These are phyloP conservation scores for Triplophysa tibetana DNA, from an alignment of 2,113 vertebrate genomes.

Conservation along the genomic window DNA sequence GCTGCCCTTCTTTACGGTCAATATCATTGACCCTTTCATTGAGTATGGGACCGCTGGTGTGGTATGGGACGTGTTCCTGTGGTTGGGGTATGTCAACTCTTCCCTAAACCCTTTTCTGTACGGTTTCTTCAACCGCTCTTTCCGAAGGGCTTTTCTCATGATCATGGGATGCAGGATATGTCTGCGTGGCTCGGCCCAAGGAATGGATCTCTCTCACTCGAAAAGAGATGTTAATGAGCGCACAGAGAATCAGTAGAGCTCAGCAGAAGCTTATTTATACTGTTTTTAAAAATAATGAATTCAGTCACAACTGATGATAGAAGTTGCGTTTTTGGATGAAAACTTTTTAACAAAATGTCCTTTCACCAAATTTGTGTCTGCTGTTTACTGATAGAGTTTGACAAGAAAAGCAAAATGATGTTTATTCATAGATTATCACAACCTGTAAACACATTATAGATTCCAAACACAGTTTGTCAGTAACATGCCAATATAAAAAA, in stretches of 20 bases:
- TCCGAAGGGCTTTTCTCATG: slow-evolving; percentile 75
- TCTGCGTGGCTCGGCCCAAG: slow-evolving; percentile 62
- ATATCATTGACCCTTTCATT: slow-evolving; percentile 77
- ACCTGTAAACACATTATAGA: background rate
- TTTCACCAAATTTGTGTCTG: background rate
- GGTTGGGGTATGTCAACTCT: slow-evolving; percentile 80
- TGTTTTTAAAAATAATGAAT: no score
- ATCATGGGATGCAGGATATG: slow-evolving; percentile 77
- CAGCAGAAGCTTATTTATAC: background rate
- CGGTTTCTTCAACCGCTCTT: slow-evolving; percentile 76
- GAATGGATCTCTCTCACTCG: slow-evolving; percentile 73
- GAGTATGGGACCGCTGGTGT: slow-evolving; percentile 70
- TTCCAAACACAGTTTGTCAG: background rate
- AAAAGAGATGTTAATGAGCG: slow-evolving; percentile 63
- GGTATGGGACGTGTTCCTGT: slow-evolving; percentile 77
- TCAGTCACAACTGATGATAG: no score
- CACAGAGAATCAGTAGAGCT: slow-evolving; percentile 52
- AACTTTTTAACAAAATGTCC: no score
- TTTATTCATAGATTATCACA: background rate
- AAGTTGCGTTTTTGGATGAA: no score
- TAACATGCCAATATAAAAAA: background rate
- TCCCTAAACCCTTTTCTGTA: slow-evolving; percentile 81
- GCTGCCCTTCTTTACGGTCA: slow-evolving; percentile 79
- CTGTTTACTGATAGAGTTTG: background rate
- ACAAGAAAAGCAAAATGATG: background rate